These are phyloP conservation scores for Varecia variegata DNA, from an alignment of 2,797 vertebrate species.

Conservation along the genomic window DNA sequence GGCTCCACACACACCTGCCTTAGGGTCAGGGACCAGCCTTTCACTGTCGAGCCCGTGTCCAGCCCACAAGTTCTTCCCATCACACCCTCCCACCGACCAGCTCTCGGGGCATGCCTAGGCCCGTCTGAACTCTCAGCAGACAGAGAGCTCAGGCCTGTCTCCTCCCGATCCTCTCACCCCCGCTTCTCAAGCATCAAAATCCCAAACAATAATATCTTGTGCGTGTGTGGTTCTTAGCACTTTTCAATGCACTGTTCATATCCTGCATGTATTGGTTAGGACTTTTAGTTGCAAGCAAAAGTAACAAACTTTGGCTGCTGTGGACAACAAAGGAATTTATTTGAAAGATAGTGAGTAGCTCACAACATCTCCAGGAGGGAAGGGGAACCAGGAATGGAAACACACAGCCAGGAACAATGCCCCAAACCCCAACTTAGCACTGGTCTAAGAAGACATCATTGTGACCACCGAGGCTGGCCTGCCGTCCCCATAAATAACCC, in stretches of 20 bases:
- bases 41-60: neutral
- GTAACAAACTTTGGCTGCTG: neutral
- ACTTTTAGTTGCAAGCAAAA: constrained; percentile 43
- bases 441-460: neutral
- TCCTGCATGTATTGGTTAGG: neutral
- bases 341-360: neutral
- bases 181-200: constrained; percentile 33
- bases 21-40: neutral
- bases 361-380: constrained; percentile 10
- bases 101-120: neutral
- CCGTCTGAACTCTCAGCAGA: neutral
- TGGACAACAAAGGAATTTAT: neutral
- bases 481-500: neutral
- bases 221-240: neutral
- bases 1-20: neutral
- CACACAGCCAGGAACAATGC: neutral
- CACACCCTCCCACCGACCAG: neutral
- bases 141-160: neutral
- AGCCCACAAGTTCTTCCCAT: neutral
- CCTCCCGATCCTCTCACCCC: neutral
- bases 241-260: neutral
- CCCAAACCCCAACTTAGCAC: neutral
- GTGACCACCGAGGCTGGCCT: neutral
- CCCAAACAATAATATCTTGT: neutral
- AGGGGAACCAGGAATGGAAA: neutral